phyloP scores from a whole-genome alignment of 2,888 invertebrate genomes.

The Ormia ochracea region DNA sequence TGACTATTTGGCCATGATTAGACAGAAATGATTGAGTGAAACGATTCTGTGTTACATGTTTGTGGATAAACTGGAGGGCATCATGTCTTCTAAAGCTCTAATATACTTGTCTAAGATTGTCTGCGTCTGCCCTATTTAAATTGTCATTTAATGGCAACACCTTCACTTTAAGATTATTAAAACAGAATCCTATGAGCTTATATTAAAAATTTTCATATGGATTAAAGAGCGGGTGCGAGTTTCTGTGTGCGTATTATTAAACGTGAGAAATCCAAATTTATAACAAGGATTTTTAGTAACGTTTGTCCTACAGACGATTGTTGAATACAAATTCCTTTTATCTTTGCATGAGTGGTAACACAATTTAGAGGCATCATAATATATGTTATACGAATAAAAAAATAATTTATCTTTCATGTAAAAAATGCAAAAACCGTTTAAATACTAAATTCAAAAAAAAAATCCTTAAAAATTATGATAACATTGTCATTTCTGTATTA shows the following conservation, averaged over 20 bases:
- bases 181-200: neutral
- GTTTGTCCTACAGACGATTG: slow-evolving; percentile 47
- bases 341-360: slow-evolving; percentile 24
- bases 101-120: neutral
- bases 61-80: slow-evolving; percentile 51
- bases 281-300: slow-evolving; percentile 46
- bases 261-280: slow-evolving; percentile 59
- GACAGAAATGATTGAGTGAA: slow-evolving; percentile 11
- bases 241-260: slow-evolving; percentile 17
- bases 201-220: slow-evolving; percentile 2
- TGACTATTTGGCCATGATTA: slow-evolving; percentile 42
- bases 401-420: slow-evolving; percentile 23
- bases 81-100: slow-evolving; percentile 37
- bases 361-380: neutral
- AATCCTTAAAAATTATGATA: neutral
- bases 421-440: neutral
- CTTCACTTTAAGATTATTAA: slow-evolving; percentile 4
- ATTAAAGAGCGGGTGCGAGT: neutral
- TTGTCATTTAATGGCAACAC: slow-evolving; percentile 14
- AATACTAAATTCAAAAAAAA: neutral
- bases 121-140: neutral
- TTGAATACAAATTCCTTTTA: slow-evolving; percentile 59
- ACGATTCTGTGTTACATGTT: slow-evolving; percentile 35
- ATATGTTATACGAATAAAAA: neutral
- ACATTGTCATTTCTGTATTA: too few relatives aligned